A percentile compares a stretch with the other conserved stretches of the same genome.
These are phyloP conservation scores for Sardinella longiceps DNA, from an alignment of 2,797 vertebrate species.

Conservation along the genomic window DNA sequence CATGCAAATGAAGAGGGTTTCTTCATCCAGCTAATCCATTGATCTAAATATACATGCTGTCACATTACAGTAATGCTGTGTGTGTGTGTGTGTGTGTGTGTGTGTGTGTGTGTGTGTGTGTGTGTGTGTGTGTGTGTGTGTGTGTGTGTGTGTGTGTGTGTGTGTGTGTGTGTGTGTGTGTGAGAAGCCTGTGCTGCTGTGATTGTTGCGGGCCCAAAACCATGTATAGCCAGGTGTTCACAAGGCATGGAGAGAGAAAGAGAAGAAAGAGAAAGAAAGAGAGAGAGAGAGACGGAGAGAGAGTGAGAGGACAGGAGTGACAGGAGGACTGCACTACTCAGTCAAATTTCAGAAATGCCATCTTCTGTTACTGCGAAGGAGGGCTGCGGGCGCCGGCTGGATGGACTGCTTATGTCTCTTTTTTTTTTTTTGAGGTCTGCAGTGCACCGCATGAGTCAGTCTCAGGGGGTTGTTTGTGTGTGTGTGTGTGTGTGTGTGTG, in stretches of 20 bases:
- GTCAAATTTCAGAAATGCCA: constrained; percentile 17
- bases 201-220: not conserved
- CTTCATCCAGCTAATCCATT: constrained; percentile 37
- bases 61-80: constrained; percentile 15
- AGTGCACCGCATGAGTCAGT: constrained; percentile 8
- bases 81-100: not conserved
- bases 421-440: constrained; percentile 6
- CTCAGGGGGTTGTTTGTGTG: not conserved
- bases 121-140: not conserved
- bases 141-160: no score
- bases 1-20: constrained; percentile 25
- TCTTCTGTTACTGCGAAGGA: constrained; percentile 8
- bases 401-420: constrained; percentile 20
- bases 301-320: not conserved
- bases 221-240: constrained; percentile 8
- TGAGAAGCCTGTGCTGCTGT: not conserved
- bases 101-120: not conserved
- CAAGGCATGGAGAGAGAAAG: constrained; percentile 40
- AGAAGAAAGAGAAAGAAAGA: constrained; percentile 42
- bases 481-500: not conserved
- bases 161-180: no score
- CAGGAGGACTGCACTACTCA: constrained; percentile 3
- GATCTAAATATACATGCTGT: constrained; percentile 47
- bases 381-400: constrained; percentile 9
- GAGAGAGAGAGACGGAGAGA: constrained; percentile 43